Evolutionary conservation across 2,888 invertebrate genomes (phyloP).

Genomic region (Dolomedes plantarius): DNA sequence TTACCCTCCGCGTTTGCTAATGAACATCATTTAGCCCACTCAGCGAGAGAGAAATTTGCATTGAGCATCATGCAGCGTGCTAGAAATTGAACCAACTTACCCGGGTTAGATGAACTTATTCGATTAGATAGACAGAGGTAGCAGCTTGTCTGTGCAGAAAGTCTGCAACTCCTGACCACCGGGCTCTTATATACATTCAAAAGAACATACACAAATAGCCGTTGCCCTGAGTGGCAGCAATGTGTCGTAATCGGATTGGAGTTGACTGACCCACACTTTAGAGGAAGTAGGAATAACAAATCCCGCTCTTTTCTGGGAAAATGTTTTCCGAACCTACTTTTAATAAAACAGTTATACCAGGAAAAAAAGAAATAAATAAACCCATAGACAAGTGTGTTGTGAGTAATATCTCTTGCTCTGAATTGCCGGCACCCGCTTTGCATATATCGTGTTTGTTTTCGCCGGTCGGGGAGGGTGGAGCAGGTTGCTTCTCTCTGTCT

Average conservation of each 20-base stretch:
- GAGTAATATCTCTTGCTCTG: background rate
- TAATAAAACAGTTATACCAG: conserved; percentile 31
- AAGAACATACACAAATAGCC: conserved; percentile 18
- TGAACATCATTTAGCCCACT: too few relatives aligned
- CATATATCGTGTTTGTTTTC: background rate
- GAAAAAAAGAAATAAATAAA: background rate
- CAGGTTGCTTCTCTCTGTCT: too few relatives aligned
- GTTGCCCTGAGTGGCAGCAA: background rate
- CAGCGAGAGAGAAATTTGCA: too few relatives aligned
- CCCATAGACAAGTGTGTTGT: conserved; percentile 11
- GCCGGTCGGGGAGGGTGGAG: too few relatives aligned
- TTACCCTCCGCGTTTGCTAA: too few relatives aligned
- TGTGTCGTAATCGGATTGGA: conserved; percentile 29
- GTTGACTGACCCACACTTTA: conserved; percentile 62
- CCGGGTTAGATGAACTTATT: background rate
- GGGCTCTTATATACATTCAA: conserved; percentile 23
- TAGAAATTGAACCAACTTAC: too few relatives aligned
- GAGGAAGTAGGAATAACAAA: conserved; percentile 51
- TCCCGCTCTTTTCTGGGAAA: background rate
- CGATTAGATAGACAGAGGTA: too few relatives aligned
- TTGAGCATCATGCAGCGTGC: too few relatives aligned
- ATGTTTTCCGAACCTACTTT: conserved; percentile 44
- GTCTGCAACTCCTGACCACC: background rate
- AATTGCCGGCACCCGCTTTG: background rate
- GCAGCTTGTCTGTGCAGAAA: too few relatives aligned